Conservation (phyloP, 1,140 invertebrate genomes). For the Dinothrombium tinctorium region DNA sequence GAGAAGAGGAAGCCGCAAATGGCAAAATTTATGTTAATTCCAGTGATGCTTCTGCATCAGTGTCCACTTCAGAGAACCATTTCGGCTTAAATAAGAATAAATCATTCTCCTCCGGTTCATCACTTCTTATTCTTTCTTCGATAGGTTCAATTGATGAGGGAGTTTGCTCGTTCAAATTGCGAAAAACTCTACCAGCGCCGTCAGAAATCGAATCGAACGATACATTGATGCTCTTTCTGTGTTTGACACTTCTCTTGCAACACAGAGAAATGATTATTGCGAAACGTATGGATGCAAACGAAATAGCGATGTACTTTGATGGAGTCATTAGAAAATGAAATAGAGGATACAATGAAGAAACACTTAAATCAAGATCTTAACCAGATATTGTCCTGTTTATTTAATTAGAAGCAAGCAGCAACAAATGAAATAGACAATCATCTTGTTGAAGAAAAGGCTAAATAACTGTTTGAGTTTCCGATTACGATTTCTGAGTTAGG, state of each 20-base stretch:
- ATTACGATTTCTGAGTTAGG: too few species aligned
- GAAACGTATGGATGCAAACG: slow-evolving; percentile 79
- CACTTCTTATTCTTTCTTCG: slow-evolving; percentile 7
- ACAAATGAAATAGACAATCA: too few species aligned
- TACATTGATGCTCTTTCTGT: slow-evolving; percentile 87
- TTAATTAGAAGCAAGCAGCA: too few species aligned
- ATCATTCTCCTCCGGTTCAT: slow-evolving; percentile 4
- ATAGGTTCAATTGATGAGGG: background rate
- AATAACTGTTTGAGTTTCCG: too few species aligned
- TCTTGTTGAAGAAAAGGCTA: too few species aligned
- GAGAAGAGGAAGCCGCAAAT: too few species aligned
- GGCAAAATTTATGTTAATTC: too few species aligned
- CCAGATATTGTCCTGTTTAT: too few species aligned
- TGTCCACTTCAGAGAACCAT: too few species aligned
- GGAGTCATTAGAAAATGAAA: slow-evolving; percentile 88
- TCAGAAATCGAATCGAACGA: slow-evolving; percentile 60
- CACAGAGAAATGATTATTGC: slow-evolving; percentile 73
- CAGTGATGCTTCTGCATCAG: too few species aligned
- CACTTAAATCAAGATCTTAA: too few species aligned
- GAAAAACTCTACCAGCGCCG: slow-evolving; percentile 41
- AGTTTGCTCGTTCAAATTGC: background rate
- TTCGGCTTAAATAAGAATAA: background rate
- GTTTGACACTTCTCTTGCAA: slow-evolving; percentile 65
- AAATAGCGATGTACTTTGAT: slow-evolving; percentile 92
- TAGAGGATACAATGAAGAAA: too few species aligned